Percentiles rank a stretch among this genome's conserved stretches.
These are phyloP conservation scores for Eremobia ochroleuca DNA, from an alignment of 2,888 invertebrate species.

Conservation along the genomic window DNA sequence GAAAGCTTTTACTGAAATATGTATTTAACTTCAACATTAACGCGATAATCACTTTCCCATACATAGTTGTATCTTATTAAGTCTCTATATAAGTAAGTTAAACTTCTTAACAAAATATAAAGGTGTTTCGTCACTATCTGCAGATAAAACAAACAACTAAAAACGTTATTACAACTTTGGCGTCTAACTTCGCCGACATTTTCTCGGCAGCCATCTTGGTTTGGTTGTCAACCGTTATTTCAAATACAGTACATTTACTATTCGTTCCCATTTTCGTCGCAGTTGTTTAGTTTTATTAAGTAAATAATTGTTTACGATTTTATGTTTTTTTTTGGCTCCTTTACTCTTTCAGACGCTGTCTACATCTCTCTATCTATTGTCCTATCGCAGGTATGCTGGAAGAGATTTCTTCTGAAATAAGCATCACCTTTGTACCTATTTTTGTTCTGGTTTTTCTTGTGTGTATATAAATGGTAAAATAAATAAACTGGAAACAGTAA, in stretches of 20 bases:
- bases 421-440: too few species aligned
- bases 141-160: conserved; percentile 36
- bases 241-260: conserved; percentile 25
- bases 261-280: conserved; percentile 7
- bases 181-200: conserved; percentile 31
- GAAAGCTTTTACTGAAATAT: conserved; percentile 2
- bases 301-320: too few species aligned
- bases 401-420: too few species aligned
- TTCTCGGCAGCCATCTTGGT: conserved; percentile 24
- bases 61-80: conserved; percentile 8
- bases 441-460: too few species aligned
- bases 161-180: conserved; percentile 39
- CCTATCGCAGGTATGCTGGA: too few species aligned
- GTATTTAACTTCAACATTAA: conserved; percentile 18
- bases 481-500: conserved; percentile 13
- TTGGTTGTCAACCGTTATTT: conserved; percentile 20
- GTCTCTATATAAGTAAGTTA: conserved; percentile 9
- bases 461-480: too few species aligned
- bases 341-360: too few species aligned
- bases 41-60: not conserved
- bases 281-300: too few species aligned
- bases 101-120: conserved; percentile 2
- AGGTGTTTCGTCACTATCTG: conserved; percentile 27
- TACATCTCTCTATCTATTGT: too few species aligned
- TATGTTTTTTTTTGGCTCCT: too few species aligned